Base-by-base conservation (phyloP, 2,888 invertebrate genomes). In the Andrena bucephala region DNA sequence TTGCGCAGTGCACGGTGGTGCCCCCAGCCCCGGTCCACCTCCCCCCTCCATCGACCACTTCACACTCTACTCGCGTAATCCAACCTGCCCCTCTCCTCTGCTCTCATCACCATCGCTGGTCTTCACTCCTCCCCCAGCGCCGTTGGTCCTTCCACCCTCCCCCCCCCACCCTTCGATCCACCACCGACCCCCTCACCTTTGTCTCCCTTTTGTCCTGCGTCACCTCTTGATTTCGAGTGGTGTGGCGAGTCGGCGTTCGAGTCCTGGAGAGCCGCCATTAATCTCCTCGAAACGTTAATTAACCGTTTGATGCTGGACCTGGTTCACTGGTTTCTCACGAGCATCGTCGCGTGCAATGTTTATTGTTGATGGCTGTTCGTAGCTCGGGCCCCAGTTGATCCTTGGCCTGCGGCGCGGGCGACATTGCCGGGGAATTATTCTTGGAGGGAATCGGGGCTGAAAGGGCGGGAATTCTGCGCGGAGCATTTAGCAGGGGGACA, bases 221-320 rank as follows among this genome's bases (percentile, higher is more conserved):
- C 31, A 13, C 29, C 33, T 27, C 74, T 84, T 69, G 77, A 86
- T 82, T 73, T 84, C 63, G 81, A 87, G 81, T 54, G 75, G 75
- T 66, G 62, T 60, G 73, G 72, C 72, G 69, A 60, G 62, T 57
- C 57, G 57, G 27, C 57, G 57, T 57, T 57, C 57, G 57, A 57
- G 24, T 65, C 69, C 82, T 72, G 76, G 68, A 82, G 77, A 50
- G 66, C 81, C 74, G 72, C 83, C 72, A 85, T 82, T 85, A 87
- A 85, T 85, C 84, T 84, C 78, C 84, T 86, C 80, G 77, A 86
- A 84, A 81, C 77, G 87, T 86, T 88, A 88, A 89, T 89, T 88
- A 86, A 89, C 87, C 81, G 81, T 81, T 88, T 76, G 80, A 83
- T 85, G 81, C 59, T 29, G 52, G 50, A 73, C 75, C 52, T 33